Conservation (phyloP, 2,113 vertebrate genomes). For the Nannospalax galili region DNA sequence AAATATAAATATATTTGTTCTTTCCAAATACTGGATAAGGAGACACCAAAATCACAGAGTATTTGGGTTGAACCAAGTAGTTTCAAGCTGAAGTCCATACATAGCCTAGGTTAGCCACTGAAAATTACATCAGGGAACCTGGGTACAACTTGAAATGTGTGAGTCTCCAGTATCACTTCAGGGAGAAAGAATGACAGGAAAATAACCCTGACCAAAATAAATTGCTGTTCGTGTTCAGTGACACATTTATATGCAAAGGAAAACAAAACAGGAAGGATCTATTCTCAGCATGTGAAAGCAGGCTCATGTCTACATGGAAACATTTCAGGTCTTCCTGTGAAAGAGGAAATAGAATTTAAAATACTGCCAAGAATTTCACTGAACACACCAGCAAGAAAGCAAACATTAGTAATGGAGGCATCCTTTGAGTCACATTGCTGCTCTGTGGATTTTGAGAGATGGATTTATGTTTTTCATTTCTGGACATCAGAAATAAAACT, state of each 20-base stretch:
- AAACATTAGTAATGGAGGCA: slow-evolving; percentile 62
- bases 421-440: slow-evolving; percentile 65
- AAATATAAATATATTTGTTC: background rate
- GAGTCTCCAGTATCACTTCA: slow-evolving; percentile 4
- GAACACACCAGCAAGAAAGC: slow-evolving; percentile 56
- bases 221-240: background rate
- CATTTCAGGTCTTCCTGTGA: slow-evolving; percentile 38
- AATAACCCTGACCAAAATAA: slow-evolving; percentile 57
- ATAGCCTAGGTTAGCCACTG: background rate
- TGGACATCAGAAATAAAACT: slow-evolving; percentile 74
- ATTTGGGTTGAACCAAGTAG: background rate
- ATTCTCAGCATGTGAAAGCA: slow-evolving; percentile 31
- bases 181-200: slow-evolving; percentile 43
- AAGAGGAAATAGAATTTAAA: slow-evolving; percentile 75
- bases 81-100: background rate
- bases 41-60: background rate
- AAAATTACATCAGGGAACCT: background rate
- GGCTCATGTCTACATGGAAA: background rate
- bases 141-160: slow-evolving; percentile 26
- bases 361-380: slow-evolving; percentile 71
- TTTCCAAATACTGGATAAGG: background rate
- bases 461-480: slow-evolving; percentile 74
- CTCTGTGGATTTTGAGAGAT: slow-evolving; percentile 66
- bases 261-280: background rate
- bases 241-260: background rate